Conservation (phyloP, 2,888 invertebrate genomes). For the Fabriciana adippe region DNA sequence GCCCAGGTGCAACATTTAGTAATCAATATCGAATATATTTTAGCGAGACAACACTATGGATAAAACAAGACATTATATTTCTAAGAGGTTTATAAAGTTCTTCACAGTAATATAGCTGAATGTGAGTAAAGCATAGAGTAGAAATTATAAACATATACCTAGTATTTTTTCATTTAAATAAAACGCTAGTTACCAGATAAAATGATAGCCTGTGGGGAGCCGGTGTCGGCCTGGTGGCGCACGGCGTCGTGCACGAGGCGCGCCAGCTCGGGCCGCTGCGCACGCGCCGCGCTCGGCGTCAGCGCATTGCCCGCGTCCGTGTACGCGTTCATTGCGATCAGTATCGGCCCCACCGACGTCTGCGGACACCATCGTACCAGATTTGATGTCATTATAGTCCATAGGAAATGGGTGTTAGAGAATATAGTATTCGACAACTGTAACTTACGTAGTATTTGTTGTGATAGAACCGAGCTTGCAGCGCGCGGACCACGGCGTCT, state of each 20-base stretch:
- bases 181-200: slow-evolving; percentile 85
- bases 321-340: slow-evolving; percentile 95
- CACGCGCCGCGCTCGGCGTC: slow-evolving; percentile 90
- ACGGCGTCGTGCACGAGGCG: slow-evolving; percentile 96
- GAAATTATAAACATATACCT: neutral
- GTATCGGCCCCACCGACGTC: slow-evolving; percentile 96
- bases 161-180: neutral
- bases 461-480: slow-evolving; percentile 94
- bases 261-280: slow-evolving; percentile 91
- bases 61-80: neutral
- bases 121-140: too few species aligned
- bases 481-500: slow-evolving; percentile 94
- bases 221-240: slow-evolving; percentile 96
- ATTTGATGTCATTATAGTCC: neutral
- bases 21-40: too few species aligned
- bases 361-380: slow-evolving; percentile 65
- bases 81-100: too few species aligned
- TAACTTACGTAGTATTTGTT: slow-evolving; percentile 93
- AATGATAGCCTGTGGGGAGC: slow-evolving; percentile 97
- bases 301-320: slow-evolving; percentile 93
- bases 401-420: neutral
- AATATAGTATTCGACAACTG: neutral
- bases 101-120: too few species aligned
- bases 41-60: neutral
- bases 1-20: slow-evolving; percentile 18